Conservation (phyloP, 2,888 invertebrate genomes). For the Pogonocherus hispidulus region DNA sequence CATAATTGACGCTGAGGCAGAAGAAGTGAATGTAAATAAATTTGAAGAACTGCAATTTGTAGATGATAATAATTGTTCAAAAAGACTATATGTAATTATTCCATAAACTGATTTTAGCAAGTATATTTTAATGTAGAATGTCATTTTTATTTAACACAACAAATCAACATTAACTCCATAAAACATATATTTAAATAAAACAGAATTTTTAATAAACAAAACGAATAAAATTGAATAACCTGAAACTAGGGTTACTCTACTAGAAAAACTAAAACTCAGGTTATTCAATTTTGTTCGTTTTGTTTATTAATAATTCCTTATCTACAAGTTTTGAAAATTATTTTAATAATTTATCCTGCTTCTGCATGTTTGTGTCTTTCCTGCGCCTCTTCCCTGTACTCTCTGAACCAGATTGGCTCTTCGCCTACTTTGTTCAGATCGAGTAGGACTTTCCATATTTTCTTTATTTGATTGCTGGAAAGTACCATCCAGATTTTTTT, state of each 20-base stretch:
- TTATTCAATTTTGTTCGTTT: no score
- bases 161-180: no score
- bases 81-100: background rate
- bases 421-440: background rate
- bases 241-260: no score
- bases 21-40: background rate
- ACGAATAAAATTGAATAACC: no score
- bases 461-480: background rate
- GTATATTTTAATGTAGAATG: no score
- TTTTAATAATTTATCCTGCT: background rate
- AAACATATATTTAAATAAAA: no score
- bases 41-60: background rate
- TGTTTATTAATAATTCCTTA: no score
- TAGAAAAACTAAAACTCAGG: no score
- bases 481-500: background rate
- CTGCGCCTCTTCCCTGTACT: background rate
- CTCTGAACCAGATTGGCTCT: background rate
- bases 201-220: no score
- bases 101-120: background rate
- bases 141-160: no score
- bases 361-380: background rate
- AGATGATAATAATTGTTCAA: background rate
- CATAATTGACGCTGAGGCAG: background rate
- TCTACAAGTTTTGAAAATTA: no score
- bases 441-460: background rate